Base-by-base conservation (phyloP, 2,888 invertebrate species). In the Mamestra brassicae region DNA sequence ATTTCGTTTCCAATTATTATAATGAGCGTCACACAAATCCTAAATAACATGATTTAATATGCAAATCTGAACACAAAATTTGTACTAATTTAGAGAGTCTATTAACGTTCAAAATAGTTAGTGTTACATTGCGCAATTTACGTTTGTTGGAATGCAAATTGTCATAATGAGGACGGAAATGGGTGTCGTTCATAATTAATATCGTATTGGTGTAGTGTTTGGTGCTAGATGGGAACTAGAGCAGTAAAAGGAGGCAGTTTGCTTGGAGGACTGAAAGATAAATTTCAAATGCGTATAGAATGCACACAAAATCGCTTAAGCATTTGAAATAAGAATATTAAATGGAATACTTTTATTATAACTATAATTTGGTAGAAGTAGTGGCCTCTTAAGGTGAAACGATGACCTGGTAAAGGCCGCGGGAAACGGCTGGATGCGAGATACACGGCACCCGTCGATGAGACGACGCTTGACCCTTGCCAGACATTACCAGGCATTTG, bases 81-180 rank as follows among this genome's bases (percentile, higher is more conserved):
- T 75, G 72, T 76, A 78, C 71, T 71, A 80, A 76, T 82, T 76
- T 62, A 73, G 63, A 63, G 58, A 70, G 73, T 78, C 68, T 79
- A 82, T 80, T 83, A 85, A 71, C 83, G 83, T 87, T 84, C 87
- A 85, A 89, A 88, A 89, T 87, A 78, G 85, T 85, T 80, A 88
- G 90, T 73, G 66, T 79, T 74, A 80, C 74, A 73, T 69, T 80
- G 76, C 62, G 78, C 62, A 82, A 82, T 92, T 92, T 89, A 84
- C 88, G 90, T 89, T 89, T 88, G 88, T 93, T 92, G 90, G 89
- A 90, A 92, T 93, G 91, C 92, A 93, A 94, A 93, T 93, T 92
- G 87, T 90, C 83, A 84, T 91, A 90, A 91, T 91, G 91, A 88
- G 67, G 13, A 63, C 74, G 90, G 89, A 90, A 90, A 90, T 89